These are phyloP conservation scores for Ictalurus furcatus DNA, from an alignment of 2,113 vertebrate species.

Conservation along the genomic window DNA sequence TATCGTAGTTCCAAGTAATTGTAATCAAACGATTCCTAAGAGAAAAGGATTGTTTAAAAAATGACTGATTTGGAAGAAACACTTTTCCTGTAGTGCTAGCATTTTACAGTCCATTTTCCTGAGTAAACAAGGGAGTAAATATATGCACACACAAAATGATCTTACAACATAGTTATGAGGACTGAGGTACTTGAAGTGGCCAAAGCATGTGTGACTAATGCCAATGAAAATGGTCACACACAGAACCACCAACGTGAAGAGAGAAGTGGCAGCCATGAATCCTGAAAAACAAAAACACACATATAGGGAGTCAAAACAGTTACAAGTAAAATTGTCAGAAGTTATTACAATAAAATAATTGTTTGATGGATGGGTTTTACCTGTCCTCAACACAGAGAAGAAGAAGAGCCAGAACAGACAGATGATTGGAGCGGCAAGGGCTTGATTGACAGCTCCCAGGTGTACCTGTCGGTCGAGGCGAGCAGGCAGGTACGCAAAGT, in stretches of 20 bases:
- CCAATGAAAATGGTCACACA: constrained; percentile 79
- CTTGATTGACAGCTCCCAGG: constrained; percentile 88
- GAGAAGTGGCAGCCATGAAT: constrained; percentile 78
- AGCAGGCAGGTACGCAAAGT: constrained; percentile 86
- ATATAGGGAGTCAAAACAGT: not conserved
- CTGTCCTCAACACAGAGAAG: constrained; percentile 86
- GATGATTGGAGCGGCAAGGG: constrained; percentile 89
- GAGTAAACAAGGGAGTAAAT: not conserved
- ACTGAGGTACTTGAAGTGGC: constrained; percentile 87
- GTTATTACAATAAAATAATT: not conserved
- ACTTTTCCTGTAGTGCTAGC: not conserved
- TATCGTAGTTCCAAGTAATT: not conserved
- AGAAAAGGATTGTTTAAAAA: not conserved
- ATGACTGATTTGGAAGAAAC: not conserved
- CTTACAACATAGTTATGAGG: constrained; percentile 87
- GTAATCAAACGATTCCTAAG: not conserved
- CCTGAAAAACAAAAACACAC: constrained; percentile 68
- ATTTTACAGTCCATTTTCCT: not conserved
- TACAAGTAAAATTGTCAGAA: not conserved
- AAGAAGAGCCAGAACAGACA: constrained; percentile 96
- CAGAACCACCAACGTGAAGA: constrained; percentile 86
- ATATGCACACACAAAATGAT: not conserved
- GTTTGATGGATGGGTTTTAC: constrained; percentile 60
- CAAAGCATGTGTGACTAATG: constrained; percentile 84
- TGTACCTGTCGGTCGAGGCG: constrained; percentile 87